phyloP scores from a whole-genome alignment of 2,113 vertebrate species.

The Ahaetulla prasina region DNA sequence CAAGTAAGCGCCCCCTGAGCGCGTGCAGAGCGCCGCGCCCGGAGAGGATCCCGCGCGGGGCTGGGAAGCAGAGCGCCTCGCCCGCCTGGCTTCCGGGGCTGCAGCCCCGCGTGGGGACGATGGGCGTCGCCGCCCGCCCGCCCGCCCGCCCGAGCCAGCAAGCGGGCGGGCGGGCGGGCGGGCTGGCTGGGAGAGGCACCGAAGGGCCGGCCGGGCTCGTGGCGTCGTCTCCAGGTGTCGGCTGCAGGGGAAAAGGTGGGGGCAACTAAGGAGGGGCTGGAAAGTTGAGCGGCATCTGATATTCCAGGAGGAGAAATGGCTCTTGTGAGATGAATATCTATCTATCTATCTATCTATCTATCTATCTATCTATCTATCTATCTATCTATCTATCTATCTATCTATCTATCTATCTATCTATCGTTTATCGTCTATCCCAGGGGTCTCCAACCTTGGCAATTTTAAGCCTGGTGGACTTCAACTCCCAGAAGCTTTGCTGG shows the following conservation, averaged over 20 bases:
- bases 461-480: too few species aligned
- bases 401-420: too few species aligned
- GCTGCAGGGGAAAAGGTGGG: not conserved
- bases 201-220: not conserved
- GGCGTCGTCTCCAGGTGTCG: not conserved
- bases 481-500: too few species aligned
- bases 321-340: too few species aligned
- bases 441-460: too few species aligned
- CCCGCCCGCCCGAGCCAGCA: not conserved
- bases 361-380: too few species aligned
- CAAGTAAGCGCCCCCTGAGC: slow-evolving; percentile 72
- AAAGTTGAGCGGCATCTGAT: not conserved
- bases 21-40: not conserved
- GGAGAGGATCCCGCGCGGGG: not conserved
- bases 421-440: too few species aligned
- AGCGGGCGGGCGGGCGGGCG: too few species aligned
- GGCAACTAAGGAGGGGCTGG: not conserved
- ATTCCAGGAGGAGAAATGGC: not conserved
- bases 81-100: not conserved
- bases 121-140: not conserved
- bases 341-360: too few species aligned
- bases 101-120: not conserved
- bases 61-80: not conserved
- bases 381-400: too few species aligned
- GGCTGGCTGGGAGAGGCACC: not conserved